Evolutionary conservation across 2,888 invertebrate species (phyloP).

Genomic region (Noctua janthina): DNA sequence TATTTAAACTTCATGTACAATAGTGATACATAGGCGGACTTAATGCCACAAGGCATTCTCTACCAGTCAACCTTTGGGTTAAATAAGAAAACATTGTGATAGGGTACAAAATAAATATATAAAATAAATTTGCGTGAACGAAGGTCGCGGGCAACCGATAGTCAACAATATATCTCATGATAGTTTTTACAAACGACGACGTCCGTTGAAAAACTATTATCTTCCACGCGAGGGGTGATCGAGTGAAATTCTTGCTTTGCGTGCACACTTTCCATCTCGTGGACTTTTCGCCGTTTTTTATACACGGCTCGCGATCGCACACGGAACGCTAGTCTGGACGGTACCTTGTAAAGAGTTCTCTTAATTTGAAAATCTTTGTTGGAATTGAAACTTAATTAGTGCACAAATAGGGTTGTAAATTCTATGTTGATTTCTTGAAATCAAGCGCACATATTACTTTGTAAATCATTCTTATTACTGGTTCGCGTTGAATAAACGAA

Average conservation of each 20-base stretch:
- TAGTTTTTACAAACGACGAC: conserved; percentile 46
- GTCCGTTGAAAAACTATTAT: conserved; percentile 67
- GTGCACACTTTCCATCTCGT: conserved; percentile 87
- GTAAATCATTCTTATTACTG: conserved; percentile 48
- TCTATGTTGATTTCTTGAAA: conserved; percentile 14
- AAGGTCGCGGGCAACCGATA: too few relatives aligned
- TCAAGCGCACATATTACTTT: conserved; percentile 35
- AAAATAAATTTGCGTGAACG: too few relatives aligned
- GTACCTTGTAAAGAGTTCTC: conserved; percentile 42
- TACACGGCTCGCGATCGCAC: conserved; percentile 36
- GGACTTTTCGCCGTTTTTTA: conserved; percentile 76
- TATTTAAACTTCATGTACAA: too few relatives aligned
- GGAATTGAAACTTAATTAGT: not conserved
- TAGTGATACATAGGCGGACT: too few relatives aligned
- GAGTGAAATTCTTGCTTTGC: conserved; percentile 79
- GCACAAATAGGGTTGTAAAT: not conserved
- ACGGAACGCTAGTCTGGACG: conserved; percentile 63
- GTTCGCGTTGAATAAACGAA: conserved; percentile 60
- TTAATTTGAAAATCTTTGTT: conserved; percentile 1
- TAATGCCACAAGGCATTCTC: too few relatives aligned
- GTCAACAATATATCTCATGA: conserved; percentile 33
- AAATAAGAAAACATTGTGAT: too few relatives aligned
- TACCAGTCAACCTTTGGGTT: too few relatives aligned
- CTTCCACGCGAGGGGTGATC: conserved; percentile 70
- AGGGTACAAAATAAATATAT: too few relatives aligned